A percentile compares a stretch with the other conserved stretches of the same genome.
Evolutionary conservation across 2,113 vertebrate species (phyloP).

Genomic region (Austrofundulus limnaeus): DNA sequence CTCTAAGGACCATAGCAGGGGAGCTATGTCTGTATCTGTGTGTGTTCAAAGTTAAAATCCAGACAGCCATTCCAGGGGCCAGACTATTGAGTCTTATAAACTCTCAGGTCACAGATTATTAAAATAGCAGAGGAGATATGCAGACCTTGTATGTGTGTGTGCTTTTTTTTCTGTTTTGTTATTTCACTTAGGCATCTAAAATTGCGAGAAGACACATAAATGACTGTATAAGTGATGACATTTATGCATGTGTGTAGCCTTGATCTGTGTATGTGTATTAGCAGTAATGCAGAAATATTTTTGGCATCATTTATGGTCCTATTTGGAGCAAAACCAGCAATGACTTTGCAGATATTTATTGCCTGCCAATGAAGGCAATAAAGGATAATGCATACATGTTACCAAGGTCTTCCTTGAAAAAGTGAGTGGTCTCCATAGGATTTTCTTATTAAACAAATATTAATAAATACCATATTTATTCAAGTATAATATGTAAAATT

Average conservation of each 20-base stretch:
- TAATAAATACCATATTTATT: no score
- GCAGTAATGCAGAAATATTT: constrained; percentile 52
- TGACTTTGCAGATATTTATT: constrained; percentile 35
- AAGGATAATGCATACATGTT: no score
- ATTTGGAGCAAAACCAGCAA: constrained; percentile 37
- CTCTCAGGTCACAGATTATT: constrained; percentile 75
- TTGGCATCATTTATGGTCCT: constrained; percentile 4
- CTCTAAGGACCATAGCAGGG: constrained; percentile 66
- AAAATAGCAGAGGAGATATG: constrained; percentile 72
- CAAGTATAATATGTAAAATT: no score
- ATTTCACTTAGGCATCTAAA: constrained; percentile 36
- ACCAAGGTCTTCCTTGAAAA: no score
- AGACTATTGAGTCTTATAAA: constrained; percentile 76
- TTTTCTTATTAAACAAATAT: no score
- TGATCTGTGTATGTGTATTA: constrained; percentile 3
- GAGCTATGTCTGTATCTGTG: constrained; percentile 45
- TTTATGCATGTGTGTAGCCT: constrained; percentile 9
- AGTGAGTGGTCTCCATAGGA: no score
- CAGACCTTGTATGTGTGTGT: constrained; percentile 30
- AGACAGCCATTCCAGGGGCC: constrained; percentile 72
- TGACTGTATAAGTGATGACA: constrained; percentile 8
- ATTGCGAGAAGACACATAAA: constrained; percentile 8
- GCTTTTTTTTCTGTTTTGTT: constrained; percentile 45
- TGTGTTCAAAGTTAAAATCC: constrained; percentile 69
- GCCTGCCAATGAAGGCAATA: constrained; percentile 15